These are phyloP conservation scores for Mantis religiosa DNA, from an alignment of 2,888 invertebrate genomes.

Conservation along the genomic window DNA sequence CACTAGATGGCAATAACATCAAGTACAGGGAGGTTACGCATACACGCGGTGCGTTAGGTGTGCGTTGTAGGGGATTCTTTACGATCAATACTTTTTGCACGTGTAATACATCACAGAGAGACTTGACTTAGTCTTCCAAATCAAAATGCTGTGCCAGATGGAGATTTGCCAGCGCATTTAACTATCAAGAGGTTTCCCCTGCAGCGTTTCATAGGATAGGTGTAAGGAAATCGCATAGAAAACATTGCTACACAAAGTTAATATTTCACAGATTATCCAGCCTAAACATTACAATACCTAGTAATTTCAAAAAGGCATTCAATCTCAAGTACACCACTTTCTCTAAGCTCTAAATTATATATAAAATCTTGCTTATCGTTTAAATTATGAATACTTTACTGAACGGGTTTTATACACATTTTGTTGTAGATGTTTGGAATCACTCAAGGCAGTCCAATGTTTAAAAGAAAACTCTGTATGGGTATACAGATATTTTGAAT, in stretches of 20 bases:
- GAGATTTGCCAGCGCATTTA: constrained; percentile 7
- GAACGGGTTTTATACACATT: no score
- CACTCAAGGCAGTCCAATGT: no score
- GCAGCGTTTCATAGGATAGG: neutral
- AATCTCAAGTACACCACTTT: no score
- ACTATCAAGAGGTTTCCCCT: neutral
- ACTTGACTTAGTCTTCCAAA: constrained; percentile 4
- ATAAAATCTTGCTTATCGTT: no score
- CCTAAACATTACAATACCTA: no score
- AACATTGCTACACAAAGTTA: neutral
- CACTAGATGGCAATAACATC: neutral
- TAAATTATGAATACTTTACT: no score
- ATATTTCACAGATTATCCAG: neutral
- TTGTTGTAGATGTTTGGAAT: no score
- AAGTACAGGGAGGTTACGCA: neutral
- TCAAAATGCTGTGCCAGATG: constrained; percentile 4
- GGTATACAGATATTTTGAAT: no score
- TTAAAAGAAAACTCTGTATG: no score
- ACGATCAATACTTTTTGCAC: neutral
- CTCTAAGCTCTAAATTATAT: no score
- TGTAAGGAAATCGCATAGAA: neutral
- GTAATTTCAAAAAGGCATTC: no score
- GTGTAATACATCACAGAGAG: neutral
- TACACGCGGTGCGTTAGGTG: neutral
- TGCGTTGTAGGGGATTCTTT: neutral